Evolutionary conservation across 2,113 vertebrate genomes (phyloP).

Genomic region (Grallaria varia): DNA sequence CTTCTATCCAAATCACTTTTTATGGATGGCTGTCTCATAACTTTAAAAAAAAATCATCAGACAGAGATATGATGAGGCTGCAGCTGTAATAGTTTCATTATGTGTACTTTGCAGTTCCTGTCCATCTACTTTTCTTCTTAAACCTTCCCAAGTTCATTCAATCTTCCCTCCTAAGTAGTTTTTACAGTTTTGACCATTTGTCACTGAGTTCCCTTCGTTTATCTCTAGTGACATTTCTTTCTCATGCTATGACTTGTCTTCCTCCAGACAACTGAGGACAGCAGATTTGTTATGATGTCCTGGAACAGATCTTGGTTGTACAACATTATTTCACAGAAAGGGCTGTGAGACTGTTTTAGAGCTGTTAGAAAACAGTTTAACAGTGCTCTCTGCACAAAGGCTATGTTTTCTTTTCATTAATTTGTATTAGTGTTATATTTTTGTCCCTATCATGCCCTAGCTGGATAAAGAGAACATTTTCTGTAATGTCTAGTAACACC

Average conservation of each 20-base stretch:
- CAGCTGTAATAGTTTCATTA: neutral
- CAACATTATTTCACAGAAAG: neutral
- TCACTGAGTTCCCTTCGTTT: neutral
- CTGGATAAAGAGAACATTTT: neutral
- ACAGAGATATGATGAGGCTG: neutral
- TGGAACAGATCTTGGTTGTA: neutral
- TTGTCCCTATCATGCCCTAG: neutral
- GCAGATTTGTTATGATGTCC: neutral
- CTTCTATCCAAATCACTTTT: neutral
- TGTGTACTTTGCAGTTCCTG: neutral
- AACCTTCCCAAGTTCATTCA: neutral
- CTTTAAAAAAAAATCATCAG: neutral
- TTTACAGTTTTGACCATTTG: neutral
- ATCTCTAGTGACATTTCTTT: neutral
- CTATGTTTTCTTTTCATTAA: neutral
- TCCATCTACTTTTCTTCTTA: neutral
- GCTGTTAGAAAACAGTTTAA: neutral
- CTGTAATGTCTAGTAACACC: neutral
- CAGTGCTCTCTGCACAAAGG: neutral
- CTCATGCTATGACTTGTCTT: neutral
- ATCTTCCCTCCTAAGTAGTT: neutral
- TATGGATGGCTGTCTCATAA: neutral
- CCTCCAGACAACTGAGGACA: neutral
- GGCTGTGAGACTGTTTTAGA: neutral
- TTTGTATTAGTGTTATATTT: neutral